Conservation (phyloP, 2,113 vertebrate species). For the Syngnathus floridae region DNA sequence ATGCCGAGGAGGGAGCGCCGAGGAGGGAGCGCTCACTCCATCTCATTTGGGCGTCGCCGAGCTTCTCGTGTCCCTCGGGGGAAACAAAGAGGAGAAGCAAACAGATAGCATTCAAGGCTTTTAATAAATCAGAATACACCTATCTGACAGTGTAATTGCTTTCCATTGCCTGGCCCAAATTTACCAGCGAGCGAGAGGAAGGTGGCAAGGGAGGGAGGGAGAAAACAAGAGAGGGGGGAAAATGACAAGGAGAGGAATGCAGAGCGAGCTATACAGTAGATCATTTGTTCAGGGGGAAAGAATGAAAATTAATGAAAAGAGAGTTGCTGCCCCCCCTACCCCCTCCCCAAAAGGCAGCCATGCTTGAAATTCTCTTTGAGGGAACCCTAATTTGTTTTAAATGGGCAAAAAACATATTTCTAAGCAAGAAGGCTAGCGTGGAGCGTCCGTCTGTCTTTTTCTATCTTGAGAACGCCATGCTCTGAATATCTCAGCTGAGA, state of each 20-base stretch:
- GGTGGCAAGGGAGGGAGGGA: slow-evolving; percentile 46
- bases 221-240: slow-evolving; percentile 68
- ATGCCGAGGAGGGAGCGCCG: slow-evolving; percentile 45
- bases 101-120: slow-evolving; percentile 80
- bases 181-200: slow-evolving; percentile 54
- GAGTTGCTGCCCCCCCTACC: slow-evolving; percentile 80
- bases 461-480: slow-evolving; percentile 62
- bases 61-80: slow-evolving; percentile 52
- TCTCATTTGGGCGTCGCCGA: slow-evolving; percentile 70
- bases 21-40: slow-evolving; percentile 45
- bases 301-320: slow-evolving; percentile 95
- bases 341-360: slow-evolving; percentile 82
- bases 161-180: slow-evolving; percentile 81
- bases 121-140: slow-evolving; percentile 93
- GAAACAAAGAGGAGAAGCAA: slow-evolving; percentile 55
- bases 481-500: slow-evolving; percentile 69
- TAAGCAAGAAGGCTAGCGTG: slow-evolving; percentile 66
- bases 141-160: slow-evolving; percentile 95
- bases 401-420: slow-evolving; percentile 95
- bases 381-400: slow-evolving; percentile 96
- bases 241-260: slow-evolving; percentile 58
- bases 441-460: slow-evolving; percentile 58
- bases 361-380: slow-evolving; percentile 98
- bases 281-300: slow-evolving; percentile 78
- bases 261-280: slow-evolving; percentile 80